Conservation (phyloP, 2,888 invertebrate genomes). For the Theodoxus fluviatilis region DNA sequence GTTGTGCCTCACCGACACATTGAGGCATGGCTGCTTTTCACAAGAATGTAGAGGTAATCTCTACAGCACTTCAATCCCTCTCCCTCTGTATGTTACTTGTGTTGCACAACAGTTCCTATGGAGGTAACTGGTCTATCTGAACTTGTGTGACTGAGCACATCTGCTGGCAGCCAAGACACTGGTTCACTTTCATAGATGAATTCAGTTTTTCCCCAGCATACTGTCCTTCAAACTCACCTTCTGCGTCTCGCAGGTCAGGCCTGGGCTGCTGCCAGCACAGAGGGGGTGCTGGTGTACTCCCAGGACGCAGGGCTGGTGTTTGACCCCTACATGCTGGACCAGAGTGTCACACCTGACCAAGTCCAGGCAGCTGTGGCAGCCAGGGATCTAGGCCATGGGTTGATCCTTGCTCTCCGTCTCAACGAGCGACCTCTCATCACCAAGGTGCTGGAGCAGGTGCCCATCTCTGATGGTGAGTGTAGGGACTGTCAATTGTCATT, state of each 20-base stretch:
- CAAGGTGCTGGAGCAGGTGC: conserved; percentile 83
- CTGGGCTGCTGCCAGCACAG: conserved; percentile 93
- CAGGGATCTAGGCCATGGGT: conserved; percentile 70
- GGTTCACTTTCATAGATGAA: background rate
- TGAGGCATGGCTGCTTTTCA: too few relatives aligned
- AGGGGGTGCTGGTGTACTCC: conserved; percentile 90
- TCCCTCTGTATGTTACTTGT: too few relatives aligned
- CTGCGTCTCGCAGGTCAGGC: conserved; percentile 69
- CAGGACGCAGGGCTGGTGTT: conserved; percentile 81
- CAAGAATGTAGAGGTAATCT: too few relatives aligned
- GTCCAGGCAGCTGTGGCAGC: conserved; percentile 49
- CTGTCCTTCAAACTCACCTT: too few relatives aligned
- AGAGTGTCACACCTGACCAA: conserved; percentile 78
- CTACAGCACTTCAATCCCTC: too few relatives aligned
- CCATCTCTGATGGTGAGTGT: conserved; percentile 74
- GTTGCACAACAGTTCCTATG: too few relatives aligned
- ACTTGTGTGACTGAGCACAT: too few relatives aligned
- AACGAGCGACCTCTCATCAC: conserved; percentile 80
- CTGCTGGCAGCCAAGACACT: too few relatives aligned
- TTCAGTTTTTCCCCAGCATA: background rate
- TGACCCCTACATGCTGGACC: conserved; percentile 89
- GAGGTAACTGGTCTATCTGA: too few relatives aligned
- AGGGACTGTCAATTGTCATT: background rate
- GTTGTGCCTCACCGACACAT: too few relatives aligned
- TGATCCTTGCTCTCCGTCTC: conserved; percentile 84